Conservation (phyloP, 2,888 invertebrate species). For the Ectemnius cavifrons region DNA sequence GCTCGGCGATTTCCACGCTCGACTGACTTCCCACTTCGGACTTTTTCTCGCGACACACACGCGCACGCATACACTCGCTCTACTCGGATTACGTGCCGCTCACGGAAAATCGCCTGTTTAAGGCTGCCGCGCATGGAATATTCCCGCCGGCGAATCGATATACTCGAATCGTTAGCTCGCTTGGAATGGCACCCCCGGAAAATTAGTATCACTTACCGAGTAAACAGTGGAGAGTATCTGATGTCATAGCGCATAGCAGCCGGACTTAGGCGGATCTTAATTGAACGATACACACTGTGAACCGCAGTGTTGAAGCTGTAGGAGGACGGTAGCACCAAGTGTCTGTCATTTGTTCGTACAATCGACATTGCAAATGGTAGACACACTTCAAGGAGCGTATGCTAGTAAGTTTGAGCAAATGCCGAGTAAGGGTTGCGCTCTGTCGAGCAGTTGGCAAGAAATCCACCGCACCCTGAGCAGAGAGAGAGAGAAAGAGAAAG, state of each 20-base stretch:
- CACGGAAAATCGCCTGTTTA: slow-evolving; percentile 20
- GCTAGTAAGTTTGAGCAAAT: neutral
- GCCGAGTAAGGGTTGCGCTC: slow-evolving; percentile 29
- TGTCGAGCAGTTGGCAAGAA: slow-evolving; percentile 54
- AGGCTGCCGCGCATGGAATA: slow-evolving; percentile 19
- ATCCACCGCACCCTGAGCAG: slow-evolving; percentile 9
- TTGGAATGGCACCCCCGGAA: slow-evolving; percentile 22
- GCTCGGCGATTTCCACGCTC: slow-evolving; percentile 42
- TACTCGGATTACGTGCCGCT: neutral
- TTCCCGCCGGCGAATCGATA: slow-evolving; percentile 25
- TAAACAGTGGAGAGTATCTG: slow-evolving; percentile 18
- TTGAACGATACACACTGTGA: slow-evolving; percentile 23
- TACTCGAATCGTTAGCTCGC: slow-evolving; percentile 48
- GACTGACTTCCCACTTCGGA: slow-evolving; percentile 12
- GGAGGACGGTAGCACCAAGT: neutral
- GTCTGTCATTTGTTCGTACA: neutral
- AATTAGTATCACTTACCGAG: slow-evolving; percentile 43
- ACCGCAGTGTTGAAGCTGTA: neutral
- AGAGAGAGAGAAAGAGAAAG: neutral
- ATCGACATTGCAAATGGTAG: no score
- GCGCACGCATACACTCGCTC: neutral
- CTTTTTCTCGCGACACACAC: neutral
- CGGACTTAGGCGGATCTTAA: slow-evolving; percentile 39
- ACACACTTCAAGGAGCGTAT: no score
- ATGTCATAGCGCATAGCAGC: slow-evolving; percentile 22